Evolutionary conservation across 2,113 vertebrate species (phyloP).

Genomic region (Colinus virginianus): DNA sequence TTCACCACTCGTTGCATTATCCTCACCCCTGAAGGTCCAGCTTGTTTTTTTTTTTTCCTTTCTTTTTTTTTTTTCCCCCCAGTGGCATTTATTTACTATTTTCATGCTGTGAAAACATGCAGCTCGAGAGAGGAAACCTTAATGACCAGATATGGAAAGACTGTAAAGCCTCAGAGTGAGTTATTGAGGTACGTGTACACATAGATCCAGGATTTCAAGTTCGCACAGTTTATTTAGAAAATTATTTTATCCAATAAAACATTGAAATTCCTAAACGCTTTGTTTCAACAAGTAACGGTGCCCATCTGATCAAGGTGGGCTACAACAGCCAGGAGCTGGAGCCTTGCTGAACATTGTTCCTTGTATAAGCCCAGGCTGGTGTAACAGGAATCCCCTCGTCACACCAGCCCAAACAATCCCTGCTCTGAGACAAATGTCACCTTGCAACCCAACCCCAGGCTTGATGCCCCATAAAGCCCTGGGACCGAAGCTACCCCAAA

Average conservation of each 20-base stretch:
- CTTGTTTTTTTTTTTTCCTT: neutral
- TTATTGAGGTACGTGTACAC: neutral
- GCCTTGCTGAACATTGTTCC: neutral
- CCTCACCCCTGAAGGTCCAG: neutral
- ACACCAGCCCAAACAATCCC: rapidly evolving
- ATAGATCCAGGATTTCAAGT: neutral
- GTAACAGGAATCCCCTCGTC: neutral
- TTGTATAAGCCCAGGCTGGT: neutral
- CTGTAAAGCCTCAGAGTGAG: neutral
- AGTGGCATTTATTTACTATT: neutral
- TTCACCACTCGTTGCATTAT: neutral
- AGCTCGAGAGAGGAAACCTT: neutral
- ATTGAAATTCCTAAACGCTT: neutral
- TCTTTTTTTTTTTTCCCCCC: neutral
- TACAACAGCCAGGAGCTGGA: neutral
- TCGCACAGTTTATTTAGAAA: neutral
- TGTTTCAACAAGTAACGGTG: neutral
- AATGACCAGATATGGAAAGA: neutral
- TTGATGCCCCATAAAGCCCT: neutral
- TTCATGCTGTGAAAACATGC: neutral
- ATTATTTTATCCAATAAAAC: neutral
- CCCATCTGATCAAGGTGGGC: neutral
- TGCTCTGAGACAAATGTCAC: neutral
- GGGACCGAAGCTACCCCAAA: neutral
- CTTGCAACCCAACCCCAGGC: neutral